A percentile compares a stretch with the other conserved stretches of the same genome.
phyloP scores from a whole-genome alignment of 2,797 vertebrate species.

The Rhinella marina region DNA sequence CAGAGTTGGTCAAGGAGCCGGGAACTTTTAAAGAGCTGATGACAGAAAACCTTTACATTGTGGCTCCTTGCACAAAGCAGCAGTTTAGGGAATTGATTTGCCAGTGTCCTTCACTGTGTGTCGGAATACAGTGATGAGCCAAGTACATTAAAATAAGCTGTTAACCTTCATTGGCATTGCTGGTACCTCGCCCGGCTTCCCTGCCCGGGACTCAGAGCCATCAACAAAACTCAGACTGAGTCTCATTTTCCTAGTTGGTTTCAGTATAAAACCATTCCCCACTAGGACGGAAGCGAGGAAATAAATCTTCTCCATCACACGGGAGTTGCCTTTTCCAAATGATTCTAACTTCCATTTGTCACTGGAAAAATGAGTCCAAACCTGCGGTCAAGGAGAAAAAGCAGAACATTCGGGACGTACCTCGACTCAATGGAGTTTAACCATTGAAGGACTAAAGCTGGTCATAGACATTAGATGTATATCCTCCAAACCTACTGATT shows the following conservation, averaged over 20 bases:
- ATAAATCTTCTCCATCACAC: conserved; percentile 13
- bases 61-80: conserved; percentile 25
- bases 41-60: conserved; percentile 27
- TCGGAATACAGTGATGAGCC: conserved; percentile 7
- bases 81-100: conserved; percentile 40
- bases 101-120: conserved; percentile 41
- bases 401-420: neutral
- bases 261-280: neutral
- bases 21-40: conserved; percentile 3
- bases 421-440: neutral
- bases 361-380: conserved; percentile 55
- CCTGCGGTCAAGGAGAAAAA: neutral
- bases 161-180: conserved; percentile 47
- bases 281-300: conserved; percentile 11
- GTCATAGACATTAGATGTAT: no score
- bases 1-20: neutral
- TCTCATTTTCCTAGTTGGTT: neutral
- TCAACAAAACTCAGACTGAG: neutral
- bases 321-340: conserved; percentile 47
- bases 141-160: conserved; percentile 49
- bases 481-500: no score
- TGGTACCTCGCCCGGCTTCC: neutral
- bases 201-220: neutral
- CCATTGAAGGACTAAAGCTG: neutral
- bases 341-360: conserved; percentile 48